Percentiles rank a stretch among this genome's conserved stretches.
These are phyloP conservation scores for Dipodomys stephensi DNA, from an alignment of 2,113 vertebrate genomes.

Conservation along the genomic window DNA sequence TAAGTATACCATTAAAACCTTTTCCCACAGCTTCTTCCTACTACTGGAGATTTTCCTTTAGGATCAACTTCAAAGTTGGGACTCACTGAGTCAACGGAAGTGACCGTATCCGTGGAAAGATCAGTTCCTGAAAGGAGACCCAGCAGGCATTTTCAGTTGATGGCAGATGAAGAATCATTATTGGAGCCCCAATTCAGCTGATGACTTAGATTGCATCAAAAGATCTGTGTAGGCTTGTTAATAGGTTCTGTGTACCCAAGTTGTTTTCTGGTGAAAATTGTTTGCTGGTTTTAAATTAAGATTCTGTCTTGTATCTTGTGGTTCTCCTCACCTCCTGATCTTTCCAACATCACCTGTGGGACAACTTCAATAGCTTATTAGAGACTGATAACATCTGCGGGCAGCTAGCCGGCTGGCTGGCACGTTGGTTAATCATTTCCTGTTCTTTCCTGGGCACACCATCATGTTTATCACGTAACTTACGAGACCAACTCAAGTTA, in stretches of 20 bases:
- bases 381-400: not conserved
- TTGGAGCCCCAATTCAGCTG: not conserved
- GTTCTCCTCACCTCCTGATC: not conserved
- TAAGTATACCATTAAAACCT: not conserved
- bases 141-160: not conserved
- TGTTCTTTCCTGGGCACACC: not conserved
- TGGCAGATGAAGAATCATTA: not conserved
- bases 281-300: slow-evolving; percentile 30
- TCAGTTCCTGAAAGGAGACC: not conserved
- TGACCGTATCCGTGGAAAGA: not conserved
- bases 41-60: slow-evolving; percentile 30
- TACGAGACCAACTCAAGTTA: not conserved
- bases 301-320: not conserved
- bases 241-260: not conserved
- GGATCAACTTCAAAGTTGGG: slow-evolving; percentile 28
- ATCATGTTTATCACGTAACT: not conserved
- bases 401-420: not conserved
- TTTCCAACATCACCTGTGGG: not conserved
- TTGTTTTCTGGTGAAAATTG: slow-evolving; percentile 53
- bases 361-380: slow-evolving; percentile 25
- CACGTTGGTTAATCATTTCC: slow-evolving; percentile 42
- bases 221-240: slow-evolving; percentile 12
- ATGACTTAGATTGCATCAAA: slow-evolving; percentile 17
- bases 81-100: slow-evolving; percentile 8
- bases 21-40: not conserved